Percentiles rank a stretch among this genome's conserved stretches.
Conservation (phyloP, 2,888 invertebrate genomes). For the Phyllotreta cruciferae region DNA sequence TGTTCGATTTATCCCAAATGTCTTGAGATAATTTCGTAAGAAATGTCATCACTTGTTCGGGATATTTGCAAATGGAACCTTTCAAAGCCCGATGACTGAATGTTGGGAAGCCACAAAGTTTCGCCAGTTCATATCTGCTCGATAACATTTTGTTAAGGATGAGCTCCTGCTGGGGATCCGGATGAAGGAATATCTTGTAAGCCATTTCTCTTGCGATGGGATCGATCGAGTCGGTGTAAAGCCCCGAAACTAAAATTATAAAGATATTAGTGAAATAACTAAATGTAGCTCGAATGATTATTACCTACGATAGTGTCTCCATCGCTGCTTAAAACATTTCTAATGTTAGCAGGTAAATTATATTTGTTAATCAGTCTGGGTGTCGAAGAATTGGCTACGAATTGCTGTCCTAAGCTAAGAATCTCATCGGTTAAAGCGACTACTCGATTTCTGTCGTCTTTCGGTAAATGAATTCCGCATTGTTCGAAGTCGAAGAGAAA, state of each 20-base stretch:
- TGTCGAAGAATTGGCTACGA: slow-evolving; percentile 77
- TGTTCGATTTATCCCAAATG: slow-evolving; percentile 71
- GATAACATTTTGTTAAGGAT: slow-evolving; percentile 76
- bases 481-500: slow-evolving; percentile 98
- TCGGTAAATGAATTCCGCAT: slow-evolving; percentile 92
- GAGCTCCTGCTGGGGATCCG: slow-evolving; percentile 77
- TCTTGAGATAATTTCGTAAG: slow-evolving; percentile 77
- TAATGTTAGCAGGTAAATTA: slow-evolving; percentile 73
- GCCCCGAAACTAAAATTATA: slow-evolving; percentile 67
- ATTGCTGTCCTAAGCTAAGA: slow-evolving; percentile 77
- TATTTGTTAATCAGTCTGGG: slow-evolving; percentile 72
- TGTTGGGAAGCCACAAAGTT: slow-evolving; percentile 86
- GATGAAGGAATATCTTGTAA: slow-evolving; percentile 84
- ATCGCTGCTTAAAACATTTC: slow-evolving; percentile 74
- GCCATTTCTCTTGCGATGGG: slow-evolving; percentile 85
- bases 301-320: slow-evolving; percentile 68
- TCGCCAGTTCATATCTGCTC: slow-evolving; percentile 80
- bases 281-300: not conserved
- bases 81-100: slow-evolving; percentile 90
- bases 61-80: slow-evolving; percentile 84
- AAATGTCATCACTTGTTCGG: slow-evolving; percentile 81
- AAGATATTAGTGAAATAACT: too few relatives aligned
- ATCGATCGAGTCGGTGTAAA: slow-evolving; percentile 84
- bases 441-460: slow-evolving; percentile 74
- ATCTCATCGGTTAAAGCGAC: slow-evolving; percentile 88